Conservation (phyloP, 2,113 vertebrate species). For the Azemiops feae region DNA sequence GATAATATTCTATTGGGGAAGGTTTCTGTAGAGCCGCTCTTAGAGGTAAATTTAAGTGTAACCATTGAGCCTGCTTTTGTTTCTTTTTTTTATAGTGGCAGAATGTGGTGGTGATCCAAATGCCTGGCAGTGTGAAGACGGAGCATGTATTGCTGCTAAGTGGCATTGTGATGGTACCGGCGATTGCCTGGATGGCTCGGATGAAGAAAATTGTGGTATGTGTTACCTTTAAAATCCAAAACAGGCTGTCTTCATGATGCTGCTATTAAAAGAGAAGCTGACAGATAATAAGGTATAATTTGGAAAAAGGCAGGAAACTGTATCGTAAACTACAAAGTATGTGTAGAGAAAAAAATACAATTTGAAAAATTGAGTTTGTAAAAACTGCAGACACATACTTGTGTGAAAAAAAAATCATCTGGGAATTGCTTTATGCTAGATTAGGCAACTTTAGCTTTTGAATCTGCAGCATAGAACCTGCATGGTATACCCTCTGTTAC, state of each 20-base stretch:
- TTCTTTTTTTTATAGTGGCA: conserved; percentile 45
- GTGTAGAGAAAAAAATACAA: background rate
- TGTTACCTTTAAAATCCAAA: background rate
- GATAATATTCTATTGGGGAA: background rate
- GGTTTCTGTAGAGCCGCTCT: background rate
- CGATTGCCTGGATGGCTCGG: conserved; percentile 88
- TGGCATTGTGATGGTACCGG: conserved; percentile 82
- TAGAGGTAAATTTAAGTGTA: background rate
- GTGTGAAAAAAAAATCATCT: background rate
- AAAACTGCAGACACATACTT: background rate
- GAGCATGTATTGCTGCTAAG: conserved; percentile 72
- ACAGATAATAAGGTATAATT: background rate
- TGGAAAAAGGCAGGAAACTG: background rate
- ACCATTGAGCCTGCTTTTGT: accelerated
- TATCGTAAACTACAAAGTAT: background rate
- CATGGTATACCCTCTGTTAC: background rate
- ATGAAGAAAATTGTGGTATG: conserved; percentile 84
- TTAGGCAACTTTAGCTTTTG: background rate
- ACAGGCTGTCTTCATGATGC: no score
- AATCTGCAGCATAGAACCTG: background rate
- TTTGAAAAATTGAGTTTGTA: background rate
- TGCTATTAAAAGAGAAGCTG: background rate
- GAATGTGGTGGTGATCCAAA: conserved; percentile 52
- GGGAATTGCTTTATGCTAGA: background rate
- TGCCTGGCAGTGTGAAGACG: conserved; percentile 86